A percentile compares a stretch with the other conserved stretches of the same genome.
phyloP scores from a whole-genome alignment of 2,113 vertebrate species.

The Odontophorus gujanensis region DNA sequence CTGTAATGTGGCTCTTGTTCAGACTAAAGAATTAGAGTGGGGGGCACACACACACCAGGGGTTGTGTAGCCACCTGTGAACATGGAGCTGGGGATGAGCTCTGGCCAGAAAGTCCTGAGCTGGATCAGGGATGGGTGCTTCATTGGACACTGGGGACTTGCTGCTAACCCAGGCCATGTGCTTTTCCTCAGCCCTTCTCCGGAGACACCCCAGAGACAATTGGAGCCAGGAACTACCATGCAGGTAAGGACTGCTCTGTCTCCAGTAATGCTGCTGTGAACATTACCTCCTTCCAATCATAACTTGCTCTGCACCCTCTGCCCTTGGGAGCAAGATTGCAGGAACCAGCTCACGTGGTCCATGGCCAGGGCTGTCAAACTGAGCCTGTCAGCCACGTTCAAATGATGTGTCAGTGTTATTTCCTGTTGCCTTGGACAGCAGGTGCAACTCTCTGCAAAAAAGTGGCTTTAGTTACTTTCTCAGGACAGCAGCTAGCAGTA shows the following conservation, averaged over 20 bases:
- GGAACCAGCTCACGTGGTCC: rapidly evolving
- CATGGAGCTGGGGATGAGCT: neutral
- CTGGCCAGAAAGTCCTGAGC: neutral
- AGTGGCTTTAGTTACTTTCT: neutral
- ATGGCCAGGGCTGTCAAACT: neutral
- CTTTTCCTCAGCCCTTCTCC: conserved; percentile 82
- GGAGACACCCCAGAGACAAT: conserved; percentile 91
- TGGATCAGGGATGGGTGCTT: rapidly evolving
- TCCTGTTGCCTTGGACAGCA: neutral
- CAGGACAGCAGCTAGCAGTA: neutral
- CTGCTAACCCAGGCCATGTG: neutral
- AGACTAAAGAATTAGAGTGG: neutral
- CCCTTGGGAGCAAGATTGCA: neutral
- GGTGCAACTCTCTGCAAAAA: neutral
- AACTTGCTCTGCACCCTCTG: neutral
- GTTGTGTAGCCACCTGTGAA: neutral
- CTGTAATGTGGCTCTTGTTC: neutral
- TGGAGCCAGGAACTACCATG: conserved; percentile 92
- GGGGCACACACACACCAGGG: neutral
- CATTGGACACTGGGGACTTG: neutral
- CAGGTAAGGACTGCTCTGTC: conserved; percentile 78
- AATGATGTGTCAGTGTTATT: neutral
- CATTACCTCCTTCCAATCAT: rapidly evolving
- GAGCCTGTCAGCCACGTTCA: neutral
- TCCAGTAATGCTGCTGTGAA: rapidly evolving